A percentile compares a stretch with the other conserved stretches of the same genome.
These are phyloP conservation scores for Poecilobothrus nobilitatus DNA, from an alignment of 2,888 invertebrate species.

Conservation along the genomic window DNA sequence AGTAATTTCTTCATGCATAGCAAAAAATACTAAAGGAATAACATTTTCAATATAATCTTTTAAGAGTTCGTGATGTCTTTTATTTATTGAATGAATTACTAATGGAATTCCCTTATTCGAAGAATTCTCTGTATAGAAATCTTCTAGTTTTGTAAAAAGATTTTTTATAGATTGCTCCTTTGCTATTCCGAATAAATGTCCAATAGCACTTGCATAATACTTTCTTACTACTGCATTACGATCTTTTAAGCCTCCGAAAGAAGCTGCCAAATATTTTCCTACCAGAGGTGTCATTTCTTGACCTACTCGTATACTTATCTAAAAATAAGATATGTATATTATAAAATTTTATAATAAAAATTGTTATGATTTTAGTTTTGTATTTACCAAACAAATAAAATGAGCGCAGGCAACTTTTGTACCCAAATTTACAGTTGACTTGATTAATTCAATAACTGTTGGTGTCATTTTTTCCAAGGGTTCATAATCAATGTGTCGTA, in stretches of 20 bases:
- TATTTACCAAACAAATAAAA: slow-evolving; percentile 60
- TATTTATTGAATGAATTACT: slow-evolving; percentile 70
- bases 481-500: slow-evolving; percentile 64
- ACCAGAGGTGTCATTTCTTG: slow-evolving; percentile 50
- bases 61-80: slow-evolving; percentile 72
- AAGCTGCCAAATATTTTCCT: slow-evolving; percentile 49
- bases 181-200: slow-evolving; percentile 72
- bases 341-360: neutral
- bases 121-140: slow-evolving; percentile 59
- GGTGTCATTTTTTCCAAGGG: slow-evolving; percentile 74
- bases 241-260: slow-evolving; percentile 69
- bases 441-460: slow-evolving; percentile 71
- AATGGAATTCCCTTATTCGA: slow-evolving; percentile 65
- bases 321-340: slow-evolving; percentile 12
- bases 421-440: slow-evolving; percentile 69
- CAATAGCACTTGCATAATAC: slow-evolving; percentile 74
- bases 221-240: slow-evolving; percentile 75
- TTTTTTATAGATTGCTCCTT: slow-evolving; percentile 57
- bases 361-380: neutral
- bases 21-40: slow-evolving; percentile 78
- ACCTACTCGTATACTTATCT: slow-evolving; percentile 47
- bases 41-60: slow-evolving; percentile 66
- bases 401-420: slow-evolving; percentile 76
- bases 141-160: slow-evolving; percentile 50
- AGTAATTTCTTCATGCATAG: slow-evolving; percentile 76